Conservation (phyloP, 2,888 invertebrate species). For the Campoplex nolae region DNA sequence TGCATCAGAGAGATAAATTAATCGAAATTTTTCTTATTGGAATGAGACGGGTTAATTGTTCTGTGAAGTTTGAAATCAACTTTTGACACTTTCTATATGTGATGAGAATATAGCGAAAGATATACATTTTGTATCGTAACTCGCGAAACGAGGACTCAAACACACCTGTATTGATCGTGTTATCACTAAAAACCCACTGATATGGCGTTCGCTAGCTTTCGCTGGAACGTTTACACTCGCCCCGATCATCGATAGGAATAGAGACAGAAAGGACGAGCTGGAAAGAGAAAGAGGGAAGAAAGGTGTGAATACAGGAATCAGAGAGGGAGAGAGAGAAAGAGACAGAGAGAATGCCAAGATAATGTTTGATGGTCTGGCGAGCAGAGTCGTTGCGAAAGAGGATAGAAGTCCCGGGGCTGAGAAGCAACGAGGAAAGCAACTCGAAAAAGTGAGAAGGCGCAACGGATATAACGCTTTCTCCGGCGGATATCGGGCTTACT, state of each 20-base stretch:
- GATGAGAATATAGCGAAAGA: neutral
- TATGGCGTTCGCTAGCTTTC: conserved; percentile 30
- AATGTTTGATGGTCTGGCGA: conserved; percentile 4
- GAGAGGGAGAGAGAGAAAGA: conserved; percentile 4
- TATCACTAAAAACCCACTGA: conserved; percentile 44
- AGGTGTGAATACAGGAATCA: conserved; percentile 27
- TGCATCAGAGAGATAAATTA: neutral
- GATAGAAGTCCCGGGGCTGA: conserved; percentile 10
- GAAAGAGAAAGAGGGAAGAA: conserved; percentile 20
- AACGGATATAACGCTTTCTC: conserved; percentile 47
- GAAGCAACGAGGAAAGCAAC: conserved; percentile 38
- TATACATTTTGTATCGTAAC: neutral
- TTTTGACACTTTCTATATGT: conserved; percentile 1
- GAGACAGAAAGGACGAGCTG: neutral
- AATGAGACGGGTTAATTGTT: neutral
- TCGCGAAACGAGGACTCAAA: conserved; percentile 15
- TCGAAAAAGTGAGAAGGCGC: conserved; percentile 22
- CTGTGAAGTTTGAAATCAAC: neutral
- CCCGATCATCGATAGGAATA: neutral
- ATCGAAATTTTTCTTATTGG: neutral
- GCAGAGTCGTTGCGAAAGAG: conserved; percentile 1
- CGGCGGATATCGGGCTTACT: conserved; percentile 56
- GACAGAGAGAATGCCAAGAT: neutral
- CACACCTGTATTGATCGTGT: conserved; percentile 54
- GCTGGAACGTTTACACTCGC: conserved; percentile 37